A percentile compares a stretch with the other conserved stretches of the same genome.
Conservation (phyloP, 2,113 vertebrate species). For the Columba livia region DNA sequence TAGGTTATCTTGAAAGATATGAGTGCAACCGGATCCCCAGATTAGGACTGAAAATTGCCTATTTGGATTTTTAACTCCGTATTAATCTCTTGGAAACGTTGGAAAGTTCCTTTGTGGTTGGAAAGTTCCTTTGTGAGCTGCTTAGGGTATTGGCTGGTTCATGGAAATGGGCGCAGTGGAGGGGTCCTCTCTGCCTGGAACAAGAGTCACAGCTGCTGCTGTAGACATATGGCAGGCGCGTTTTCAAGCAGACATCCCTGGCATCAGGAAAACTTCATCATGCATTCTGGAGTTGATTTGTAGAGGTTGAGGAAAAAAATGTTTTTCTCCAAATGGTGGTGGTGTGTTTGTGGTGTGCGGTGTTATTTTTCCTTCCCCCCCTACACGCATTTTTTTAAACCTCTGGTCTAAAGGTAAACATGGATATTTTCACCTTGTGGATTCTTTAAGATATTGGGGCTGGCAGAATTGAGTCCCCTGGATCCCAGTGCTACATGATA, state of each 20-base stretch:
- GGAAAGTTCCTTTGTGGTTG: neutral
- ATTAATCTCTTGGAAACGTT: accelerated
- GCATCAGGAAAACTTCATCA: neutral
- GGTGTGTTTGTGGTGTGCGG: neutral
- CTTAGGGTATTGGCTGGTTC: neutral
- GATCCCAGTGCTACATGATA: neutral
- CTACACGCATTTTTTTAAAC: neutral
- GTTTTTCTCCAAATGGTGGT: neutral
- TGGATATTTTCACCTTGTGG: neutral
- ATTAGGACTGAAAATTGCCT: neutral
- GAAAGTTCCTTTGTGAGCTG: neutral
- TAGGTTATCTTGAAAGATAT: neutral
- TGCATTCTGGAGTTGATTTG: neutral
- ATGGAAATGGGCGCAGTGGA: neutral
- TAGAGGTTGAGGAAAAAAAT: neutral
- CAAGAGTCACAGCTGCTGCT: conserved; percentile 9
- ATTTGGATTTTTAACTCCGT: neutral
- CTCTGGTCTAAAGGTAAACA: neutral
- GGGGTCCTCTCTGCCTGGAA: neutral
- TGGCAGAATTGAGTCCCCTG: neutral
- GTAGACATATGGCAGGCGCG: neutral
- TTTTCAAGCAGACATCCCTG: neutral
- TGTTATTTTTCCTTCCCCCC: too few relatives aligned
- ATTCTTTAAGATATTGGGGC: neutral
- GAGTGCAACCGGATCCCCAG: neutral